phyloP scores from a whole-genome alignment of 2,888 invertebrate genomes.

The Drosophila pseudotakahashii region DNA sequence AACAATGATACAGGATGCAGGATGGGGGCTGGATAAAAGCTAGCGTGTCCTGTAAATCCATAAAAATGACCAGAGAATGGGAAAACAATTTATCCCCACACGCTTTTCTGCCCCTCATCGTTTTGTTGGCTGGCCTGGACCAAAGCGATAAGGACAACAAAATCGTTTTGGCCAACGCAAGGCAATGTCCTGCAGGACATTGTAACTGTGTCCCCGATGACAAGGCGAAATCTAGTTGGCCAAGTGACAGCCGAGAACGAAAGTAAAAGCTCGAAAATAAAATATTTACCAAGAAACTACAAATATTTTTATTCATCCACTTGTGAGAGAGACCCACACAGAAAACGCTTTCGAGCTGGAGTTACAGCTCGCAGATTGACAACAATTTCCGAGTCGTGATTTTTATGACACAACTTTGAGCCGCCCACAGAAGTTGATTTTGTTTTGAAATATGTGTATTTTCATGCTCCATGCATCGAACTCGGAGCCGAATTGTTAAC shows the following conservation, averaged over 20 bases:
- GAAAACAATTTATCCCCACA: slow-evolving; percentile 56
- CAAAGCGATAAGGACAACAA: slow-evolving; percentile 29
- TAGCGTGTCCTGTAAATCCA: slow-evolving; percentile 70
- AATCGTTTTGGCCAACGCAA: slow-evolving; percentile 29
- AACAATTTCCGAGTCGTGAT: slow-evolving; percentile 8
- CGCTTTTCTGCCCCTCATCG: slow-evolving; percentile 23
- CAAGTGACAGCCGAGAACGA: slow-evolving; percentile 17
- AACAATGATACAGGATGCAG: slow-evolving; percentile 12
- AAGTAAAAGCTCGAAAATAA: slow-evolving; percentile 18
- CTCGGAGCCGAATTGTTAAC: slow-evolving; percentile 18
- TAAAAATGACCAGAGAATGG: slow-evolving; percentile 69
- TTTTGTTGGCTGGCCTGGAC: slow-evolving; percentile 15
- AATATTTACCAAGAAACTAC: slow-evolving; percentile 29
- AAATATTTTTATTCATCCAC: slow-evolving; percentile 34
- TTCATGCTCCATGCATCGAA: slow-evolving; percentile 17
- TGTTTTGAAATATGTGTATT: slow-evolving; percentile 25
- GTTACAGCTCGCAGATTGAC: slow-evolving; percentile 36
- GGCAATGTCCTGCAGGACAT: slow-evolving; percentile 43
- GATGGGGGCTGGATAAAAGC: slow-evolving; percentile 2
- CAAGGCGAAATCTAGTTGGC: slow-evolving; percentile 39
- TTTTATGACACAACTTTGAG: slow-evolving; percentile 58
- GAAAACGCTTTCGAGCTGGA: slow-evolving; percentile 1
- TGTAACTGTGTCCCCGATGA: slow-evolving; percentile 49
- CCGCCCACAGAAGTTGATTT: slow-evolving; percentile 23
- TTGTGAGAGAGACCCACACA: slow-evolving; percentile 14